Conservation (phyloP, 2,113 vertebrate species). For the Aegithalos caudatus region DNA sequence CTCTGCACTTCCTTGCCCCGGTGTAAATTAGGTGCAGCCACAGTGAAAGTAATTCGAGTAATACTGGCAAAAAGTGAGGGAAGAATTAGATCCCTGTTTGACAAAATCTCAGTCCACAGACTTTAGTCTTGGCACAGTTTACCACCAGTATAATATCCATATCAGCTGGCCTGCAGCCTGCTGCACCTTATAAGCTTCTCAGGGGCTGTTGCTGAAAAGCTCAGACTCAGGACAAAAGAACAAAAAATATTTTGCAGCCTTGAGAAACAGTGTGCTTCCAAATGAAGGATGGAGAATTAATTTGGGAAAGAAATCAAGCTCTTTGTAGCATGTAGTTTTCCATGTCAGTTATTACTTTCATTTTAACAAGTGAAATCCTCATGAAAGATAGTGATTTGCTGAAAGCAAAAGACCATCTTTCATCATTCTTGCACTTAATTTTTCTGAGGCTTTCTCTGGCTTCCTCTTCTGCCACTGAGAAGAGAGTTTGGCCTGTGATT, state of each 20-base stretch:
- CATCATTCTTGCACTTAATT: neutral
- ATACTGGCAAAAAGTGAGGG: neutral
- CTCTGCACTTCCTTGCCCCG: neutral
- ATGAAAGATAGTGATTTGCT: slow-evolving; percentile 50
- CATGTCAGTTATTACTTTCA: slow-evolving; percentile 30
- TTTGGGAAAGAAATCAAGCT: slow-evolving; percentile 29
- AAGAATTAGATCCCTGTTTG: neutral
- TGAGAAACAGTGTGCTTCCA: neutral
- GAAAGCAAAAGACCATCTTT: slow-evolving; percentile 39
- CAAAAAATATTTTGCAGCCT: neutral
- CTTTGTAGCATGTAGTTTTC: slow-evolving; percentile 20
- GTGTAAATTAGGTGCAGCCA: neutral
- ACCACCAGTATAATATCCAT: neutral
- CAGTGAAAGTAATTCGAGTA: neutral
- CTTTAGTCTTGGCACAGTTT: neutral
- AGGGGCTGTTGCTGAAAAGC: neutral
- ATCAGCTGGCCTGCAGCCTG: neutral
- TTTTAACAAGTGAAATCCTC: slow-evolving; percentile 40
- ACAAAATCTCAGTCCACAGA: neutral
- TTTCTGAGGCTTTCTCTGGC: slow-evolving; percentile 15
- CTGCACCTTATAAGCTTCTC: neutral
- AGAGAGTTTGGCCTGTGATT: neutral
- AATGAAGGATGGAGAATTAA: slow-evolving; percentile 40
- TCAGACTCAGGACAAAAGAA: neutral
- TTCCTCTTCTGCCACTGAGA: neutral